Percentiles rank a stretch among this genome's conserved stretches.
phyloP scores from a whole-genome alignment of 2,797 vertebrate species.

The Ambastaia sidthimunki region DNA sequence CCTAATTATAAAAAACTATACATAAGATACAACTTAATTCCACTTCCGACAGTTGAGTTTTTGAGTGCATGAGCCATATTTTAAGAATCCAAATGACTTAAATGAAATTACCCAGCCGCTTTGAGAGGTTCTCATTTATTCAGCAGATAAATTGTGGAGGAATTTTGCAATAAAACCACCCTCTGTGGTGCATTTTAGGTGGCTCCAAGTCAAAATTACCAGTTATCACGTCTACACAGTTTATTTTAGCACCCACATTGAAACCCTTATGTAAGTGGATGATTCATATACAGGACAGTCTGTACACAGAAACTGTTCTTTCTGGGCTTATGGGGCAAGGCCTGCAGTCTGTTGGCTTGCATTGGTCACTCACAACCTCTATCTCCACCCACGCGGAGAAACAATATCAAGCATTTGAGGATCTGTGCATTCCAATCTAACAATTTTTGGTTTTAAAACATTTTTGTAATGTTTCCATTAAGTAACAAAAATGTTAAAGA shows the following conservation, averaged over 20 bases:
- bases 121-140: conserved; percentile 24
- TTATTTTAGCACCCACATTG: conserved; percentile 31
- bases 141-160: neutral
- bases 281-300: conserved; percentile 10
- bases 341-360: neutral
- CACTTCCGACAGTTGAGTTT: conserved; percentile 6
- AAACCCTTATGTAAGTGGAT: conserved; percentile 34
- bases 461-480: too few species aligned
- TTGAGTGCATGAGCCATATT: neutral
- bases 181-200: conserved; percentile 8
- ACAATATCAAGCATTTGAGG: neutral
- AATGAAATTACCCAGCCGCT: conserved; percentile 27
- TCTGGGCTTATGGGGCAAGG: conserved; percentile 4
- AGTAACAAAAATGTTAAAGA: too few species aligned
- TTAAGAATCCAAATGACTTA: conserved; percentile 11
- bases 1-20: conserved; percentile 3
- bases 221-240: neutral
- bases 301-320: neutral
- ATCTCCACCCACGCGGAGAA: neutral
- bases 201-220: conserved; percentile 11
- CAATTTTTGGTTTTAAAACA: too few species aligned
- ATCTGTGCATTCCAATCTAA: neutral
- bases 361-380: neutral
- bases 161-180: conserved; percentile 13
- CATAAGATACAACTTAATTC: conserved; percentile 11